Evolutionary conservation across 1,140 invertebrate species (phyloP).

Genomic region (Patella vulgata): DNA sequence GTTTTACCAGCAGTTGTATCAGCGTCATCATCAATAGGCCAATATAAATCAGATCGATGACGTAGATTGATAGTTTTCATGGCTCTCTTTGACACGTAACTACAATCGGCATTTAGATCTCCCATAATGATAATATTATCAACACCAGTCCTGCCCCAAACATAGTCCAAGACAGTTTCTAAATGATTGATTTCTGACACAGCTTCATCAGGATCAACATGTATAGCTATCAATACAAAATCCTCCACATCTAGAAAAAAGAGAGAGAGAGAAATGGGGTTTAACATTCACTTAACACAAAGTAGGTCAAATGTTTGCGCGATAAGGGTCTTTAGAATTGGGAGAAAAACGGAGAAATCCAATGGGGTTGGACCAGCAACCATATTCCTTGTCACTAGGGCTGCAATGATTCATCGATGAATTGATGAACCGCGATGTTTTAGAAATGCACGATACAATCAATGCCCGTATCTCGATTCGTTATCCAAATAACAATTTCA

Average conservation of each 20-base stretch:
- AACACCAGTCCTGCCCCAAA: constrained; percentile 10
- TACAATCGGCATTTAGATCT: constrained; percentile 66
- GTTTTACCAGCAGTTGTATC: constrained; percentile 62
- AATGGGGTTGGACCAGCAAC: too few relatives aligned
- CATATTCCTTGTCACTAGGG: neutral
- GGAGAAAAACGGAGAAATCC: too few relatives aligned
- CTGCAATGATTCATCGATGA: neutral
- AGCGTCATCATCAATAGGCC: constrained; percentile 57
- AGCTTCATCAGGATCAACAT: constrained; percentile 29
- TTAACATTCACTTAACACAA: neutral
- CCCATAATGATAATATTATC: constrained; percentile 52
- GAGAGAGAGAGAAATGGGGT: too few relatives aligned
- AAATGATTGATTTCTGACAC: constrained; percentile 32
- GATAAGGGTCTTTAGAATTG: neutral
- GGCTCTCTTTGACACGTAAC: constrained; percentile 48
- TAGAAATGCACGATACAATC: too few relatives aligned
- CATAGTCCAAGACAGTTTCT: constrained; percentile 17
- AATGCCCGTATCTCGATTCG: too few relatives aligned
- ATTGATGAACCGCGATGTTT: too few relatives aligned
- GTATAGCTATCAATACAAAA: constrained; percentile 32
- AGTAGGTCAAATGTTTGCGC: neutral
- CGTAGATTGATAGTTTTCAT: constrained; percentile 49
- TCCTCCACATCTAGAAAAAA: constrained; percentile 24
- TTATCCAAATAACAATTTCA: too few relatives aligned
- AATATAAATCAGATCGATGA: constrained; percentile 45